These are phyloP conservation scores for Bhutanitis thaidina DNA, from an alignment of 2,888 invertebrate species.

Conservation along the genomic window DNA sequence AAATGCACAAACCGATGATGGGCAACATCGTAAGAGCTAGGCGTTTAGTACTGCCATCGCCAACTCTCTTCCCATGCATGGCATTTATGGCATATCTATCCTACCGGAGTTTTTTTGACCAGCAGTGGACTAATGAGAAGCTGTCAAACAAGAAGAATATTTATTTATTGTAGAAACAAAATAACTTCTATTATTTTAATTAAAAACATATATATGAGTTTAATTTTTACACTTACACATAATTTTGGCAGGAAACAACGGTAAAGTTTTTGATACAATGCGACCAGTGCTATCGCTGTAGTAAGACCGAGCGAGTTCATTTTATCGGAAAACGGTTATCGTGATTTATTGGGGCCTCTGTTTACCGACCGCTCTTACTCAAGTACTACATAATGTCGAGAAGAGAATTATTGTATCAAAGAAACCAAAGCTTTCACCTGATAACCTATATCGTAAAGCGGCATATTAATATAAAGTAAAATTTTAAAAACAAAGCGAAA, in stretches of 20 bases:
- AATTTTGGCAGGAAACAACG: neutral
- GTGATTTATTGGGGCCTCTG: slow-evolving; percentile 66
- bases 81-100: too few species aligned
- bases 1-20: too few species aligned
- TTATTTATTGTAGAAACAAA: too few species aligned
- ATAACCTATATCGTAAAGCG: neutral
- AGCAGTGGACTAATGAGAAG: too few species aligned
- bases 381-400: slow-evolving; percentile 4
- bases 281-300: slow-evolving; percentile 6
- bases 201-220: too few species aligned
- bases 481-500: neutral
- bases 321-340: slow-evolving; percentile 72
- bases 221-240: neutral
- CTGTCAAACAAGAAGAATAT: too few species aligned
- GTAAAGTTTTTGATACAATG: slow-evolving; percentile 10
- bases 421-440: neutral
- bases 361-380: slow-evolving; percentile 38
- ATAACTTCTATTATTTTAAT: too few species aligned
- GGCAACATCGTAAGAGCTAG: too few species aligned
- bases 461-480: neutral
- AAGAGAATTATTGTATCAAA: slow-evolving; percentile 9
- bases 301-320: slow-evolving; percentile 45
- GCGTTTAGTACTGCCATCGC: too few species aligned
- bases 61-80: too few species aligned
- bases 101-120: too few species aligned